Conservation (phyloP, 2,113 vertebrate genomes). For the Melanerpes aurifrons region DNA sequence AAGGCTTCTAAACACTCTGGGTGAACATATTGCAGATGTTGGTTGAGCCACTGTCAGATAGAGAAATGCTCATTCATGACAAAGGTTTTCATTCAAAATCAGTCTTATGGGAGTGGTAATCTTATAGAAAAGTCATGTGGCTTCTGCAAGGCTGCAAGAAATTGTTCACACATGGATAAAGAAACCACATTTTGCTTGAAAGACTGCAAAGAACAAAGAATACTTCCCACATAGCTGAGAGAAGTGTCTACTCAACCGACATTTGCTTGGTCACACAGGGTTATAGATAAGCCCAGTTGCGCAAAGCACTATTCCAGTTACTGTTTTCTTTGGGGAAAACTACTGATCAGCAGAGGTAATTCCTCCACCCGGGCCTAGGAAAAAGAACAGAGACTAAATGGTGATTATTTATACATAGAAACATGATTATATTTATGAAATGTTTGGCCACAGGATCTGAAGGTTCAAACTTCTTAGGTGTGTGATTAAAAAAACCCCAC, state of each 20-base stretch:
- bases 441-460: not conserved
- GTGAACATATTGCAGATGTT: not conserved
- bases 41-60: not conserved
- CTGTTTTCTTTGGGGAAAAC: constrained; percentile 8
- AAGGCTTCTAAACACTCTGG: not conserved
- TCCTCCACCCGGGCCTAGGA: not conserved
- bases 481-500: not conserved
- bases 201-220: not conserved
- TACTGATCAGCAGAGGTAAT: not conserved
- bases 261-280: not conserved
- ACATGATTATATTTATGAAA: not conserved
- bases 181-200: not conserved
- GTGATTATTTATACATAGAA: not conserved
- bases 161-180: not conserved
- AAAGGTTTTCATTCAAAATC: not conserved
- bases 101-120: not conserved
- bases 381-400: not conserved
- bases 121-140: not conserved
- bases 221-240: not conserved
- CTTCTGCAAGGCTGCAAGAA: not conserved
- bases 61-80: not conserved
- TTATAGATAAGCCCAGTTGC: not conserved
- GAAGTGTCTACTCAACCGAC: not conserved
- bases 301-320: constrained; percentile 20
- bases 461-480: not conserved